Percentiles rank a stretch among this genome's conserved stretches.
phyloP scores from a whole-genome alignment of 2,113 vertebrate species.

The Tapirus terrestris region DNA sequence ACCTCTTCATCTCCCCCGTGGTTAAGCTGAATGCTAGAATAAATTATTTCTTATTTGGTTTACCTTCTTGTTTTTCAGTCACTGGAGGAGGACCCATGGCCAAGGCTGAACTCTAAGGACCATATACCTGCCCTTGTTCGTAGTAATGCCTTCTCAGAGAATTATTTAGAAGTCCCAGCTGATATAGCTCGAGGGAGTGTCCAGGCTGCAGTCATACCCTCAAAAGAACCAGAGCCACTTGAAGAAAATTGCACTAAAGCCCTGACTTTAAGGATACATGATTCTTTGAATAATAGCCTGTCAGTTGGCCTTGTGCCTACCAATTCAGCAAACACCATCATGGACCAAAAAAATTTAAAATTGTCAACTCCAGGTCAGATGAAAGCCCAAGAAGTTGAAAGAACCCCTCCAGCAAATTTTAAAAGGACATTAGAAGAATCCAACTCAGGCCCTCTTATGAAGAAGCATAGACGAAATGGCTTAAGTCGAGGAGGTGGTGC shows the following conservation, averaged over 20 bases:
- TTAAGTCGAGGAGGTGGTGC: slow-evolving; percentile 68
- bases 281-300: slow-evolving; percentile 82
- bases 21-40: background rate
- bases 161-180: slow-evolving; percentile 79
- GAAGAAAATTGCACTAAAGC: slow-evolving; percentile 86
- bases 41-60: slow-evolving; percentile 17
- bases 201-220: slow-evolving; percentile 62
- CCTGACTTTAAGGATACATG: slow-evolving; percentile 83
- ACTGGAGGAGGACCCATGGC: slow-evolving; percentile 87
- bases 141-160: slow-evolving; percentile 84
- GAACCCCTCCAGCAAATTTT: slow-evolving; percentile 84
- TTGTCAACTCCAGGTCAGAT: slow-evolving; percentile 75
- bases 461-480: slow-evolving; percentile 85
- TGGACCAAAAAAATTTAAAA: slow-evolving; percentile 85
- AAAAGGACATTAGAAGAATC: slow-evolving; percentile 90
- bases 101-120: slow-evolving; percentile 84
- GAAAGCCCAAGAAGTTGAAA: slow-evolving; percentile 86
- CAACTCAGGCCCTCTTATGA: slow-evolving; percentile 86
- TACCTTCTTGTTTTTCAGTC: slow-evolving; percentile 77
- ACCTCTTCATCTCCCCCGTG: background rate
- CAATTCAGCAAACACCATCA: slow-evolving; percentile 81
- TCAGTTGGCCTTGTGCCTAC: slow-evolving; percentile 82
- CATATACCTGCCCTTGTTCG: slow-evolving; percentile 85
- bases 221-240: slow-evolving; percentile 72
- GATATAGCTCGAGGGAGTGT: slow-evolving; percentile 82